These are phyloP conservation scores for Microctonus aethiopoides DNA, from an alignment of 2,888 invertebrate genomes.

Conservation along the genomic window DNA sequence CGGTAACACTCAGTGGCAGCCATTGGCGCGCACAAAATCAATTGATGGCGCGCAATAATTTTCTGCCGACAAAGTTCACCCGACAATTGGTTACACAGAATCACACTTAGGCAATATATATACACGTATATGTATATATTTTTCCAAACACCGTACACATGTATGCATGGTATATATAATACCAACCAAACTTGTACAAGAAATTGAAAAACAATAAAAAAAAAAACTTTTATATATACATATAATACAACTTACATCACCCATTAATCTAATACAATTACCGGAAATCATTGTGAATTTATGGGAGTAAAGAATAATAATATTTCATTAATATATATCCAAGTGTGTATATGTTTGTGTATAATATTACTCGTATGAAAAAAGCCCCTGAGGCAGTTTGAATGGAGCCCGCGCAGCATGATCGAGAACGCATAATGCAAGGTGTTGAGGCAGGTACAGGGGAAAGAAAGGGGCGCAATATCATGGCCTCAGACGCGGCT, in stretches of 20 bases:
- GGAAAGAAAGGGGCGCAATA: conserved; percentile 42
- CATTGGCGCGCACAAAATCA: conserved; percentile 45
- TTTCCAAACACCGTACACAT: neutral
- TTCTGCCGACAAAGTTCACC: conserved; percentile 42
- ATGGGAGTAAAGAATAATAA: conserved; percentile 44
- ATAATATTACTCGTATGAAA: conserved; percentile 1
- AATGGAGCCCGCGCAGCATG: conserved; percentile 42
- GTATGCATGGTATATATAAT: neutral
- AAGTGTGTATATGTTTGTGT: neutral
- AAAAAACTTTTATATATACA: neutral
- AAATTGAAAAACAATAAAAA: neutral
- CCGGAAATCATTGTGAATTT: conserved; percentile 57
- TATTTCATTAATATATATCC: conserved; percentile 25
- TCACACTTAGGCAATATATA: conserved; percentile 59
- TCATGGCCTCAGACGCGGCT: conserved; percentile 38
- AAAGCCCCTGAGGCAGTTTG: conserved; percentile 16
- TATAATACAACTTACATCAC: conserved; percentile 44
- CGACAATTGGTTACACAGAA: conserved; percentile 56
- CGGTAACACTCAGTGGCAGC: conserved; percentile 39
- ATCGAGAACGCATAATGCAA: conserved; percentile 62
- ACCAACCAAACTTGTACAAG: conserved; percentile 1
- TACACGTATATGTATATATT: conserved; percentile 14
- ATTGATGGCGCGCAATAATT: conserved; percentile 58
- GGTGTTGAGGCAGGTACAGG: conserved; percentile 59
- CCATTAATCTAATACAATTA: conserved; percentile 64